Conservation (phyloP, 1,140 invertebrate genomes). For the Drosophila watanabei region DNA sequence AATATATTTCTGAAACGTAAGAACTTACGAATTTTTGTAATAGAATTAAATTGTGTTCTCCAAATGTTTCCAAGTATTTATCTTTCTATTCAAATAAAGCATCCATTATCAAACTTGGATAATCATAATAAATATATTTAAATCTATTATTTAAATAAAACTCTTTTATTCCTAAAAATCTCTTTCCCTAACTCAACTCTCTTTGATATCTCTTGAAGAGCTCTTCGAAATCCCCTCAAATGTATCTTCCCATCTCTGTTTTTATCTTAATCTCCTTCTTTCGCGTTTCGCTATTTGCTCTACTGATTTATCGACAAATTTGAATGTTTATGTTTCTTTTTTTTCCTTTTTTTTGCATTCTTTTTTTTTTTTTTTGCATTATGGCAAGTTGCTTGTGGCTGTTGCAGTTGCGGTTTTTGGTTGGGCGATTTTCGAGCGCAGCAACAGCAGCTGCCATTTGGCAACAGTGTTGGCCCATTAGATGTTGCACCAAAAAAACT, state of each 20-base stretch:
- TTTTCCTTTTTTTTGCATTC: conserved; percentile 1
- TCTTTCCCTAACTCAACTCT: not conserved
- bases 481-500: not conserved
- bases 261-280: conserved; percentile 5
- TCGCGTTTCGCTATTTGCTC: conserved; percentile 15
- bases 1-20: too few species aligned
- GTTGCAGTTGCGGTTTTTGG: conserved; percentile 48
- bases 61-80: too few species aligned
- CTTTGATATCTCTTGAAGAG: not conserved
- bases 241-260: not conserved
- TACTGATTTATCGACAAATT: conserved; percentile 57
- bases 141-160: not conserved
- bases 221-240: not conserved
- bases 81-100: too few species aligned
- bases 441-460: conserved; percentile 32
- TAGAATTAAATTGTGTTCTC: too few species aligned
- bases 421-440: conserved; percentile 60
- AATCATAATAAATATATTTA: too few species aligned
- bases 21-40: too few species aligned
- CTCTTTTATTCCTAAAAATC: not conserved
- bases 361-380: conserved; percentile 13
- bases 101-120: too few species aligned
- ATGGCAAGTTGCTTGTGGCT: not conserved
- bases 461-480: conserved; percentile 5
- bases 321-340: conserved; percentile 14